Evolutionary conservation across 1,140 invertebrate genomes (phyloP), one percentile per base, ranked within the genome.

Genomic region (Andrena cerasifolii): DNA sequence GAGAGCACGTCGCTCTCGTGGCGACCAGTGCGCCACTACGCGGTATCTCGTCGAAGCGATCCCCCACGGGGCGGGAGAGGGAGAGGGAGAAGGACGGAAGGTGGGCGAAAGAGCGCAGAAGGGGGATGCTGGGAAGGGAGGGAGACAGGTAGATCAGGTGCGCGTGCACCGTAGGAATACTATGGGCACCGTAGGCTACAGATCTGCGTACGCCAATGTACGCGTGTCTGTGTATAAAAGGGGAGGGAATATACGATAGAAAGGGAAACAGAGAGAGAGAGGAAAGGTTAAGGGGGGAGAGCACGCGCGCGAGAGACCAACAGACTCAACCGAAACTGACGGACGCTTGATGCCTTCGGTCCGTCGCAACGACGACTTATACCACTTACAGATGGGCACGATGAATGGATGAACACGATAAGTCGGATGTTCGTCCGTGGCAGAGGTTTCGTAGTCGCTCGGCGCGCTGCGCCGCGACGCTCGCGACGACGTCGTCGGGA

Each of bases 381-480:
- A 18, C 58, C 36, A 36, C 53, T 33, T 16, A 71, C 28, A 10
- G n/a, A 51, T 14, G 36, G 28, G 54, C n/a, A 10, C 0, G 65
- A 5, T 18, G 45, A 10, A 51, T 36, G 54, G 47, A 62, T 63
- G 26, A 40, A 75, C 49, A 28, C 59, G 59, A 6, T 24, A 18
- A 36, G 14, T 65, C 45, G 67, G 10, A 77, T 83, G 77, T 75
- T 79, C 58, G n/a, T 53, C 36, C 49, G 14, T 21, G 28, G 6
- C n/a, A 49, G 51, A 78, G 85, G 79, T 86, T 82, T 54, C 83
- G n/a, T n/a, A 82, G 86, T 80, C 86, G 86, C 80, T 87, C 83
- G 80, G 87, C 80, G 82, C 81, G 88, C 63, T 83, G 78, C 81
- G 78, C 75, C 72, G 86, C 80, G 88, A 83, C 87, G 89, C 89